Evolutionary conservation across 1,140 invertebrate species (phyloP), one percentile per base, ranked within the genome.

Genomic region (Ridgeia piscesae): DNA sequence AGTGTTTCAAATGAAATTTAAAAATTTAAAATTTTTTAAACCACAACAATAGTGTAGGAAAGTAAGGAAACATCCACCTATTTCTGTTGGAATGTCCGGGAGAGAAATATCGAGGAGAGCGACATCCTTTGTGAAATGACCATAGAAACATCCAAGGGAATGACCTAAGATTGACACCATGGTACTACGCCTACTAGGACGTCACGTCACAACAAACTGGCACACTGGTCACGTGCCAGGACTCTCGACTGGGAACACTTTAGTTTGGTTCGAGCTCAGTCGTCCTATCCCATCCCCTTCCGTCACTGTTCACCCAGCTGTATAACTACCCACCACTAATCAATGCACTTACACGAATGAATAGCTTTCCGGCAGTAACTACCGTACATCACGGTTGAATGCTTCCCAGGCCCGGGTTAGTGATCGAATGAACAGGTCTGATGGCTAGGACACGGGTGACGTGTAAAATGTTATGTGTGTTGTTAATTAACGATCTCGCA

Each of bases 331-430:
- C 21, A 21, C 8, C 48, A 50, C 8, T 77, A 77, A 77, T 77
- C 58, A 77, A 77, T 77, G 58, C 58, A 77, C 58, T 77, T 77
- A 77, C 58, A 77, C 58, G 58, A 77, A 77, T 77, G 58, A 77
- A 77, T 31, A 4, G 58, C 58, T 77, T 77, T 77, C 21, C 2
- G 58, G 58, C 58, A 14, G 58, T 77, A 77, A 77, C 58, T 77
- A 77, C 42, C 11, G 42, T 42, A 42, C 58, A 77, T 77, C 58
- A 27, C 27, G 17, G 58, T 77, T 77, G 58, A 77, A 8, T 77
- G 58, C 58, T 77, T 77, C 58, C 58, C 58, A 77, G 58, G 58
- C 11, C 58, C 58, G 27, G 58, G 6, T 31, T 77, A 77, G 58
- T 77, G 58, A 77, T 77, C 17, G 27, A 77, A 77, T 77, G 58